These are phyloP conservation scores for Dyspetes luteomarginatus DNA, from an alignment of 2,888 invertebrate species.

Conservation along the genomic window DNA sequence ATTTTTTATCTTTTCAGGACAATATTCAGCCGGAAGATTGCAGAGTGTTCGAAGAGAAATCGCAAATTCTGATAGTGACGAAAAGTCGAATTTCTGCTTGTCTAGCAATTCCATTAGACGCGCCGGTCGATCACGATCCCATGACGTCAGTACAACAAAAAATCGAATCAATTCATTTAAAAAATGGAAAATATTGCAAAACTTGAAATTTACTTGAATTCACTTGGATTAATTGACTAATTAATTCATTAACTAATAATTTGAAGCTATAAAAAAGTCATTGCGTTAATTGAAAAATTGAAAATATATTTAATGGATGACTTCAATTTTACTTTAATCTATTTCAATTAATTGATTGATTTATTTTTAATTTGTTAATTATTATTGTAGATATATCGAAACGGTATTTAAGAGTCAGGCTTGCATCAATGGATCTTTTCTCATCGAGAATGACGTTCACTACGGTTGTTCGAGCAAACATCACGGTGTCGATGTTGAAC, in stretches of 20 bases:
- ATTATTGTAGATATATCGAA: constrained; percentile 87
- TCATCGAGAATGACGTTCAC: constrained; percentile 88
- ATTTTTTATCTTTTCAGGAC: constrained; percentile 73
- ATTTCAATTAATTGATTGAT: too few relatives aligned
- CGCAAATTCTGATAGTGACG: constrained; percentile 89
- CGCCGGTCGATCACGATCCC: constrained; percentile 88
- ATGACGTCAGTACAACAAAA: constrained; percentile 80
- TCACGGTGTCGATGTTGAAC: constrained; percentile 90
- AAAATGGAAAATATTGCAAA: too few relatives aligned
- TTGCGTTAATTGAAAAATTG: too few relatives aligned
- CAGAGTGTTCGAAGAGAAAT: constrained; percentile 85
- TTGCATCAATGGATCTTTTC: constrained; percentile 95
- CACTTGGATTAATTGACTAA: too few relatives aligned
- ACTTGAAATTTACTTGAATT: too few relatives aligned
- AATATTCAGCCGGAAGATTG: constrained; percentile 87
- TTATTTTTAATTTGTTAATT: too few relatives aligned
- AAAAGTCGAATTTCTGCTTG: constrained; percentile 86
- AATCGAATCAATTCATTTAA: too few relatives aligned
- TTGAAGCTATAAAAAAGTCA: too few relatives aligned
- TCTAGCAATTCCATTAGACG: constrained; percentile 86
- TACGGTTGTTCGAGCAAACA: constrained; percentile 92
- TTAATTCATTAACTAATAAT: too few relatives aligned
- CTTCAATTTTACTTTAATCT: too few relatives aligned
- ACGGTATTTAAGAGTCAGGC: constrained; percentile 93
- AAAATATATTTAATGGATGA: too few relatives aligned